A percentile compares a stretch with the other conserved stretches of the same genome.
These are phyloP conservation scores for Prietella phreatophila DNA, from an alignment of 2,113 vertebrate genomes.

Conservation along the genomic window DNA sequence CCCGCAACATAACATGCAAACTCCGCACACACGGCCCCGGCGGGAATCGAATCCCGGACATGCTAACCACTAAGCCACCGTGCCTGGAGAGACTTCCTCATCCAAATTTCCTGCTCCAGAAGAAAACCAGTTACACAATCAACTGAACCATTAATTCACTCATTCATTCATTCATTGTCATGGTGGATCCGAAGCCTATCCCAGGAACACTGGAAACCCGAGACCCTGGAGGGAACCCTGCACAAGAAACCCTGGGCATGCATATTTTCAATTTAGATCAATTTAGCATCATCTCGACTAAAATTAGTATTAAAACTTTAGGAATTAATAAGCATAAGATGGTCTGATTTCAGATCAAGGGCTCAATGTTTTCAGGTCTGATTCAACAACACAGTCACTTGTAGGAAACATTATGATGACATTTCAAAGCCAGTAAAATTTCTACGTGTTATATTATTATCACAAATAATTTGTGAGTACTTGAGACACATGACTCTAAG, in stretches of 20 bases:
- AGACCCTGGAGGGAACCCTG: background rate
- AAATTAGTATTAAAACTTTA: background rate
- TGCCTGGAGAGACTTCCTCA: background rate
- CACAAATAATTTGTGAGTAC: background rate
- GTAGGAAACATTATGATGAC: background rate
- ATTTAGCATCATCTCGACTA: background rate
- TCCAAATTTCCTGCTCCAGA: background rate
- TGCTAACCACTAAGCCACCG: no score
- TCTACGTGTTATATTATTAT: background rate
- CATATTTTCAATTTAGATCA: background rate
- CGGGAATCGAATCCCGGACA: no score
- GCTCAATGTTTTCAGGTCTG: background rate
- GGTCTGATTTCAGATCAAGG: background rate
- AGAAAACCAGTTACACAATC: background rate
- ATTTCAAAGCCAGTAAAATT: background rate
- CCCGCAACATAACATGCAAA: no score
- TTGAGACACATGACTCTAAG: background rate
- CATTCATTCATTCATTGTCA: background rate
- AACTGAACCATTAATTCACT: background rate
- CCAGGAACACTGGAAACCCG: background rate
- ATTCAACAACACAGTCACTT: background rate
- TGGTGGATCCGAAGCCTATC: background rate
- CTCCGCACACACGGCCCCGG: no score
- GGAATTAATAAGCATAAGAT: background rate
- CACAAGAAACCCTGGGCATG: background rate